These are phyloP conservation scores for Takifugu bimaculatus DNA, from an alignment of 2,113 vertebrate genomes.

Conservation along the genomic window DNA sequence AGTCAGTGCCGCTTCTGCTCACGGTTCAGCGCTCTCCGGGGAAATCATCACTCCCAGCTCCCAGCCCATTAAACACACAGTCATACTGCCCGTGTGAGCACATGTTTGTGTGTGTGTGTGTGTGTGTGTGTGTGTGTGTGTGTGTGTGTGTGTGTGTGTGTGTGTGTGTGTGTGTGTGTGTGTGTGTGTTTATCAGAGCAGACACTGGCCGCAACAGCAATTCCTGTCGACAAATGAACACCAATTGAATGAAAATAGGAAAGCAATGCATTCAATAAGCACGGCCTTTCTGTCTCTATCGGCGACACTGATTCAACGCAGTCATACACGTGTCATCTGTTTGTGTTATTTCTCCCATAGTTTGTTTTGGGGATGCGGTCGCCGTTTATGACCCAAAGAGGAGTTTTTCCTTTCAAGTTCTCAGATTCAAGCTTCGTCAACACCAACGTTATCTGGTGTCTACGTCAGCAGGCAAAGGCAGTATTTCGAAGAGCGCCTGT, in stretches of 20 bases:
- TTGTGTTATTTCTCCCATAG: slow-evolving; percentile 30
- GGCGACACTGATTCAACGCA: slow-evolving; percentile 33
- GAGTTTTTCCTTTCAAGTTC: slow-evolving; percentile 6
- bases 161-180: slow-evolving; percentile 5
- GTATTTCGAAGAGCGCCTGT: slow-evolving; percentile 35
- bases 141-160: slow-evolving; percentile 1
- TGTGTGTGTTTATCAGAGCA: slow-evolving; percentile 15
- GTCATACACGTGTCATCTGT: slow-evolving; percentile 23
- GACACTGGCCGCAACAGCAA: slow-evolving; percentile 23
- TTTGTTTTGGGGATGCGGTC: slow-evolving; percentile 14
- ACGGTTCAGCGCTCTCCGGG: slow-evolving; percentile 49
- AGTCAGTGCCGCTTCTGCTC: slow-evolving; percentile 43
- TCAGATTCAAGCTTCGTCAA: slow-evolving; percentile 19
- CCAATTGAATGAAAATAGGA: slow-evolving; percentile 59
- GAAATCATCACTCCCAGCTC: slow-evolving; percentile 60
- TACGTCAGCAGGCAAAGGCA: slow-evolving; percentile 30
- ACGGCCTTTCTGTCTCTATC: not conserved
- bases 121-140: slow-evolving; percentile 11
- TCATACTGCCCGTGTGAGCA: slow-evolving; percentile 3
- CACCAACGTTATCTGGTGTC: slow-evolving; percentile 33
- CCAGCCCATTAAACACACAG: slow-evolving; percentile 49
- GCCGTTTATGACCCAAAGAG: slow-evolving; percentile 1
- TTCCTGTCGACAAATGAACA: slow-evolving; percentile 47
- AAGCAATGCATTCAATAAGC: slow-evolving; percentile 37
- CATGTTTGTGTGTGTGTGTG: slow-evolving; percentile 10